Base-by-base conservation (phyloP, 1,140 invertebrate species). In the Zophobas morio region DNA sequence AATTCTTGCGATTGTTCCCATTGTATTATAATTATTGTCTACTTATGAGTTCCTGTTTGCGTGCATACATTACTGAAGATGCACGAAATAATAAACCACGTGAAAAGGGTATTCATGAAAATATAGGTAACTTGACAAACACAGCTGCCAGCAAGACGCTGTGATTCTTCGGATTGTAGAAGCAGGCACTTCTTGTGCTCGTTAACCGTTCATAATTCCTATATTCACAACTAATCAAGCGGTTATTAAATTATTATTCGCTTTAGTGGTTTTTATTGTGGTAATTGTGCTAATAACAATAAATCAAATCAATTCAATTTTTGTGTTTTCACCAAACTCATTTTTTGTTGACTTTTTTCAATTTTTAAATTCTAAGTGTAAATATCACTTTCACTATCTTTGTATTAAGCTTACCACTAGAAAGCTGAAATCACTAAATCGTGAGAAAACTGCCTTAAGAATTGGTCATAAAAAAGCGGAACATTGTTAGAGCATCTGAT, bases 371-470 rank as follows among this genome's bases (percentile, higher is more conserved):
- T 42, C 8, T 42, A 66, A 40, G 20, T 46, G 60, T 36, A 32
- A 40, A 42, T 36, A 42, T 8, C 60, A 66, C 60, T 66, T 66
- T 66, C 60, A 66, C 60, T 66, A 39, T 32, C 39, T 66, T 66
- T 66, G 60, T 66, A 57, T 37, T 33, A 42, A 20, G 60, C 33
- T 47, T 42, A 47, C 60, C 60, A 42, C 60, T 46, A 66, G 60
- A 66, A 66, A 66, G 60, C 60, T 42, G 37, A 3, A 42, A 66
- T 42, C 35, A 40, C 39, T 63, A 63, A 63, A 63, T 63, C 57
- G 57, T 63, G 57, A 40, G 60, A 66, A 37, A 66, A 42, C n/a
- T 42, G 39, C n/a, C 6, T 66, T 37, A 1, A 66, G 39, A 40
- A 66, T 66, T 66, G 35, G 6, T 34, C 8, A 37, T 60, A 60